Evolutionary conservation across 2,888 invertebrate genomes (phyloP), one percentile per base, ranked within the genome.

Genomic region (Microplitis deprimator): DNA sequence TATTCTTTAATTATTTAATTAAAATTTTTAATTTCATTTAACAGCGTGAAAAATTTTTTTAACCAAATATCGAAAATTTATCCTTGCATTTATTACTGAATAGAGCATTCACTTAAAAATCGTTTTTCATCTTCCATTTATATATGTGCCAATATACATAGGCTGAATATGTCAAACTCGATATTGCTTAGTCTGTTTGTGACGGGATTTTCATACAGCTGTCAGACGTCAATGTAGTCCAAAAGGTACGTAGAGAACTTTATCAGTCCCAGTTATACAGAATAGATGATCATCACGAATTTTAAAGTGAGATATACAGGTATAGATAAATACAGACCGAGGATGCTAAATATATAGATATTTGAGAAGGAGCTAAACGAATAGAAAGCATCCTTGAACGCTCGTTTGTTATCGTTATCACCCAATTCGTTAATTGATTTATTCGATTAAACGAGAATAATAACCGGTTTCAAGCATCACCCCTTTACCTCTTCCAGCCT

Each of bases 371-470:
- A n/a, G 7, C 13, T 29, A 59, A 41, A 10, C 41, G 68, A 17
- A 59, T 13, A 59, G 70, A 70, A 59, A 59, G 61, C 17, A 62
- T 38, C 71, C 60, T 13, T 50, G 38, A 71, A 71, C 50, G 68
- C 68, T 65, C 75, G 72, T 80, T 81, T 79, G 78, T 80, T 80
- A 81, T 79, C 80, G 77, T 81, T 80, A 80, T 79, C 77, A 76
- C 74, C 62, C 81, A 81, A 84, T 82, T 80, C 84, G 79, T 79
- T 87, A 87, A 88, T 88, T 87, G 86, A 87, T 88, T 87, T 85
- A 86, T 87, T 83, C 85, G 85, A 85, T 85, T 84, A 83, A 83
- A 84, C 83, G 81, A 78, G 83, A 82, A 84, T 85, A 85, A 83
- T 83, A 82, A 84, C 80, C 83, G 82, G 80, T 77, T 81, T 77